phyloP scores from a whole-genome alignment of 2,888 invertebrate species.

The Cryptocephalus primarius region DNA sequence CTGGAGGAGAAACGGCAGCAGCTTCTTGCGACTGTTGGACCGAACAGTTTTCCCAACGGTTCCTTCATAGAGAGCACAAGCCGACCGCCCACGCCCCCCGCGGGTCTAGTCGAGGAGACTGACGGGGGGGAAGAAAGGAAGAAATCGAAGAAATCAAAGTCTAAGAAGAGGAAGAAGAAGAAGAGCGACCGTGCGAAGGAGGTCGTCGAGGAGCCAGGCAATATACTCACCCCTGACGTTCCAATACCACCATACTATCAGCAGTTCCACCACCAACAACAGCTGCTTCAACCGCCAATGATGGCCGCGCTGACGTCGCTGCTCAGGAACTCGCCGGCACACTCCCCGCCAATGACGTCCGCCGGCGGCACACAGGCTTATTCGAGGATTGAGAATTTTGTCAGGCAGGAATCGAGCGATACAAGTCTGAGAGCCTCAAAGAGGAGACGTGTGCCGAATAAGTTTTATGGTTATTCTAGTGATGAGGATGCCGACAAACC shows the following conservation, averaged over 20 bases:
- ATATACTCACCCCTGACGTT: constrained; percentile 35
- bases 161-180: constrained; percentile 39
- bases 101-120: constrained; percentile 33
- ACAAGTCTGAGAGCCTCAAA: constrained; percentile 59
- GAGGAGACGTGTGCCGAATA: constrained; percentile 69
- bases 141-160: constrained; percentile 52
- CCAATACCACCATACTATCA: constrained; percentile 25
- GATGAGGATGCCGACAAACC: constrained; percentile 58
- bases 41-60: constrained; percentile 36
- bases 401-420: constrained; percentile 9
- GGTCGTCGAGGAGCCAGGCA: constrained; percentile 32
- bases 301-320: constrained; percentile 29
- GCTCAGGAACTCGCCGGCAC: constrained; percentile 25
- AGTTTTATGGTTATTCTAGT: constrained; percentile 80
- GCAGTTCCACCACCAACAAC: constrained; percentile 18
- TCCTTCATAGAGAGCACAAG: constrained; percentile 49
- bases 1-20: constrained; percentile 66
- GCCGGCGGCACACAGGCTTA: constrained; percentile 1
- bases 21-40: constrained; percentile 51
- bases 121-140: constrained; percentile 42
- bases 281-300: constrained; percentile 2
- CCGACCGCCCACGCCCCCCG: constrained; percentile 52
- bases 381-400: neutral
- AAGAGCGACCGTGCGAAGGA: constrained; percentile 32
- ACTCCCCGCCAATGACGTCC: constrained; percentile 12